Evolutionary conservation across 2,113 vertebrate genomes (phyloP), one percentile per base, ranked within the genome.

Genomic region (Myiagra hebetior): DNA sequence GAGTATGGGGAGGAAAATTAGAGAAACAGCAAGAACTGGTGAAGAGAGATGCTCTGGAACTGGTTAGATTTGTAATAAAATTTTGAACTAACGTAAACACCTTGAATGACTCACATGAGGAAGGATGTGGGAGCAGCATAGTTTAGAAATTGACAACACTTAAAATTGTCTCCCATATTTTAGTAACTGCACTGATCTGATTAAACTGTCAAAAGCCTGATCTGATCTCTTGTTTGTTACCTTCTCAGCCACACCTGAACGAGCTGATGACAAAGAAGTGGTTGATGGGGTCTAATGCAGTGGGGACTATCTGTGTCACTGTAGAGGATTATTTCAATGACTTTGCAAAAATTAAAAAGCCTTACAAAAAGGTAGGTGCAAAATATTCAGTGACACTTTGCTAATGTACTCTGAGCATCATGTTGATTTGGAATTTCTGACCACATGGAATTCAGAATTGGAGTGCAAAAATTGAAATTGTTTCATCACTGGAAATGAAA

Each of bases 281-380:
- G 99, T 95, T 99, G 72, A 93, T 79, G 2, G 99, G 99, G 4
- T 99, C 98, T 35, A 99, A 99, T 37, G 99, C 99, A 10, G 99
- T 99, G 55, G 99, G 99, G 95, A 99, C 98, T 56, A 99, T 99
- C 97, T 99, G 99, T 95, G 99, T 99, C 96, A 99, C 99, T 0
- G 98, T 99, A 80, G 99, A 99, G 93, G 99, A 99, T 96, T 99
- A 99, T 96, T 99, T 99, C 97, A 99, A 99, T 59, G 99, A 99
- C 96, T 99, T 99, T 96, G 98, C 99, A 97, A 99, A 97, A 95
- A 99, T 99, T 95, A 99, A 99, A 97, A 99, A 98, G 80, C 99
- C 99, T 7, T 99, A 98, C 84, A 99, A 98, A 95, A 98, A 99
- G 99, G 99, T 99, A 97, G 56, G 96, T 59, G 67, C 42, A 85